Conservation (phyloP, 2,888 invertebrate genomes). For the Pharmacophagus antenor region DNA sequence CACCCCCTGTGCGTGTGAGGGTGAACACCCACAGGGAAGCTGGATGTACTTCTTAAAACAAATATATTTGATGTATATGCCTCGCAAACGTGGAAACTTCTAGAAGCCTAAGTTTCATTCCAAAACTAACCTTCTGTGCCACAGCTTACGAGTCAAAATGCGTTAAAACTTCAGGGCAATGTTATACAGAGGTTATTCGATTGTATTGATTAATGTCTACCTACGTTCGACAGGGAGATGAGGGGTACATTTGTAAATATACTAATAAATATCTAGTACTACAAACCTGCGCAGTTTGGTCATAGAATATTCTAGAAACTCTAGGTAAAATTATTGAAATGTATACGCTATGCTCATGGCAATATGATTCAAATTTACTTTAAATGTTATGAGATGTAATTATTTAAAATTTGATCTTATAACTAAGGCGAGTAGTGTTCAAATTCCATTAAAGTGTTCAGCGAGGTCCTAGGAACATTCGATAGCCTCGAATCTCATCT, state of each 20-base stretch:
- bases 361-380: conserved; percentile 1
- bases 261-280: not conserved
- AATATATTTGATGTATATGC: not conserved
- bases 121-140: not conserved
- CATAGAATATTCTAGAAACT: conserved; percentile 3
- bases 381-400: not conserved
- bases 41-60: not conserved
- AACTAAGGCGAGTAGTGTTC: not conserved
- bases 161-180: not conserved
- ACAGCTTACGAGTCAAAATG: not conserved
- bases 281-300: conserved; percentile 8
- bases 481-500: conserved; percentile 8
- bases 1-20: not conserved
- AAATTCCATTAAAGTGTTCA: not conserved
- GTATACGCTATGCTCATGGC: not conserved
- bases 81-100: not conserved
- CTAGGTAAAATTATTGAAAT: not conserved
- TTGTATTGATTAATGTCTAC: conserved; percentile 16
- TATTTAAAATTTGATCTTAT: not conserved
- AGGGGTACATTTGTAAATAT: conserved; percentile 1
- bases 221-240: not conserved
- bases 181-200: not conserved
- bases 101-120: not conserved
- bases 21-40: not conserved
- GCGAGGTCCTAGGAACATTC: not conserved